phyloP scores from a whole-genome alignment of 2,113 vertebrate genomes.

The Pipa parva region DNA sequence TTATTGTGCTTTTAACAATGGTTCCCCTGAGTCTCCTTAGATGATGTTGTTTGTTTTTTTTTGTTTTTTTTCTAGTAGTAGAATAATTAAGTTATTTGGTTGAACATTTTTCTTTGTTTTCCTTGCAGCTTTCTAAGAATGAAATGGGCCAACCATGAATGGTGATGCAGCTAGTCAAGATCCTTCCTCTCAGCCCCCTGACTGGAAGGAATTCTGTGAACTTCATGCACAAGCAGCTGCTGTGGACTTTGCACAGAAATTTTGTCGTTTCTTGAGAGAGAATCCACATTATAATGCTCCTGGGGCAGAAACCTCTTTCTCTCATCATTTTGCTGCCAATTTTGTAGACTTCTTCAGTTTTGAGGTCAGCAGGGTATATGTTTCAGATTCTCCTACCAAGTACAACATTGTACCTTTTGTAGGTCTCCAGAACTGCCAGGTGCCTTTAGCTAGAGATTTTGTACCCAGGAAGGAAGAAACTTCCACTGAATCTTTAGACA shows the following conservation, averaged over 20 bases:
- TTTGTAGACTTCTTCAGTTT: conserved; percentile 87
- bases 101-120: conserved; percentile 33
- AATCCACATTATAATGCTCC: conserved; percentile 90
- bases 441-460: conserved; percentile 71
- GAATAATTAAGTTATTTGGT: no score
- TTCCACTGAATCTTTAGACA: conserved; percentile 73
- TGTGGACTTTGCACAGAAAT: conserved; percentile 87
- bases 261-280: conserved; percentile 88
- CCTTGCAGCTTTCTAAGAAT: conserved; percentile 60
- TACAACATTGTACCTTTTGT: conserved; percentile 84
- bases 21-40: conserved; percentile 10
- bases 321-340: conserved; percentile 83
- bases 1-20: no score
- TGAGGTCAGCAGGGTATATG: conserved; percentile 77
- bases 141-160: conserved; percentile 97
- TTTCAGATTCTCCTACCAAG: conserved; percentile 66
- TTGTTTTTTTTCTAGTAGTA: conserved; percentile 12
- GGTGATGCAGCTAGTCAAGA: conserved; percentile 80
- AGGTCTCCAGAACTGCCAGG: conserved; percentile 78
- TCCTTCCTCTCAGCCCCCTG: conserved; percentile 81
- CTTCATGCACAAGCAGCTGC: conserved; percentile 88
- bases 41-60: not conserved
- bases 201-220: conserved; percentile 97
- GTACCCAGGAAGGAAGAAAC: conserved; percentile 75
- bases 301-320: conserved; percentile 83